Base-by-base conservation (phyloP, 2,113 vertebrate genomes). In the Barbus barbus region DNA sequence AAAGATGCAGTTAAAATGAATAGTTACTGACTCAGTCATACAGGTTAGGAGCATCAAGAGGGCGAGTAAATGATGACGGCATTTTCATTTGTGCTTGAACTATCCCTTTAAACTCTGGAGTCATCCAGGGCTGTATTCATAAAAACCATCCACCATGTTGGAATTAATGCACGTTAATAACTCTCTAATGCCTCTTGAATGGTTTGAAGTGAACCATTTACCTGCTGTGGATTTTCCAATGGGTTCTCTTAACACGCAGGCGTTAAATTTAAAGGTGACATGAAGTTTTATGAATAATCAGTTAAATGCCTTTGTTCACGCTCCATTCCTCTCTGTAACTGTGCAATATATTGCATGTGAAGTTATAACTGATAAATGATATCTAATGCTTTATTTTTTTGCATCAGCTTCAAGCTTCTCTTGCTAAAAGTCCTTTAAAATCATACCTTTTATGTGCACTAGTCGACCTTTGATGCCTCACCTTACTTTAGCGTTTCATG, bases 211-310 rank as follows among this genome's bases (percentile, higher is more conserved):
- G 58, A 65, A 16, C 26, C 60, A 31, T 73, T 86, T 73, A 9
- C 77, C 61, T 56, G 58, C 48, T 74, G 67, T 48, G 53, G 81
- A 36, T 86, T 81, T 87, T 85, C 61, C 80, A 69, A 33, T 86
- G 81, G 78, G 85, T 89, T 89, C 78, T 84, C 77, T 85, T 83
- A 77, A 87, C 86, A 58, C 24, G 78, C 61, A 75, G 77, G 31
- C 31, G 79, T 91, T 88, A 89, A 90, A 61, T 91, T 87, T 88
- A 89, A 85, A 87, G 69, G 51, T 85, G 85, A 65, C 83, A 36
- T 90, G 85, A 73, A 79, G 18, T 78, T 92, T 91, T 91, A 90
- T 78, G 85, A 83, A 83, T 77, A 72, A 51, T 83, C 58, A 74
- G 41, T 61, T 72, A 80, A 85, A 87, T 60, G 73, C 48, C 65